phyloP scores from a whole-genome alignment of 2,888 invertebrate genomes.

The Andrena chrysosceles region DNA sequence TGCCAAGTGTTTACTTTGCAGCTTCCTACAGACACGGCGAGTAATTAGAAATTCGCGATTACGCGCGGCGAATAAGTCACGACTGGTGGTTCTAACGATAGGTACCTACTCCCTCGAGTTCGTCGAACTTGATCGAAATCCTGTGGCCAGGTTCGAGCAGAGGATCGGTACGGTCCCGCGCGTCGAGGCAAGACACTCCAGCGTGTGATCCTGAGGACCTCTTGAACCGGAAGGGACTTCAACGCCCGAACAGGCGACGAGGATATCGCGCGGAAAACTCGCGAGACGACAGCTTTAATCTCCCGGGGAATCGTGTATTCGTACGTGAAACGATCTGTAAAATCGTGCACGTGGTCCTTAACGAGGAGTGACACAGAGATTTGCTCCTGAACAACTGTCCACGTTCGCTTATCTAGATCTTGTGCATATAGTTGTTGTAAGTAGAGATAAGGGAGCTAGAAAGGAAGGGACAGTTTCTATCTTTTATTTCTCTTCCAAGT shows the following conservation, averaged over 20 bases:
- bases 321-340: conserved; percentile 73
- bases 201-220: conserved; percentile 4
- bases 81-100: neutral
- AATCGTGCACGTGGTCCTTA: conserved; percentile 47
- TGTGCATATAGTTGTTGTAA: too few relatives aligned
- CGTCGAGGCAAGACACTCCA: neutral
- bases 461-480: too few relatives aligned
- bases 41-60: neutral
- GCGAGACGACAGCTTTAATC: conserved; percentile 56
- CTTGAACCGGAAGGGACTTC: conserved; percentile 52
- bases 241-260: conserved; percentile 40
- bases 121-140: neutral
- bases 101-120: neutral
- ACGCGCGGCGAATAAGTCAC: neutral
- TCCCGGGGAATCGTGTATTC: conserved; percentile 58
- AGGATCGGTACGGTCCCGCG: neutral
- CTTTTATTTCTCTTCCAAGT: too few relatives aligned
- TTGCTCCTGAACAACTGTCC: too few relatives aligned
- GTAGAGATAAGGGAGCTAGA: too few relatives aligned
- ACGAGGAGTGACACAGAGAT: too few relatives aligned
- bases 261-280: conserved; percentile 31
- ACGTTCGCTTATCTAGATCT: too few relatives aligned
- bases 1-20: neutral
- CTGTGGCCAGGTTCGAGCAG: neutral
- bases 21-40: neutral